Evolutionary conservation across 2,888 invertebrate genomes (phyloP).

Genomic region (Andrena dorsata): DNA sequence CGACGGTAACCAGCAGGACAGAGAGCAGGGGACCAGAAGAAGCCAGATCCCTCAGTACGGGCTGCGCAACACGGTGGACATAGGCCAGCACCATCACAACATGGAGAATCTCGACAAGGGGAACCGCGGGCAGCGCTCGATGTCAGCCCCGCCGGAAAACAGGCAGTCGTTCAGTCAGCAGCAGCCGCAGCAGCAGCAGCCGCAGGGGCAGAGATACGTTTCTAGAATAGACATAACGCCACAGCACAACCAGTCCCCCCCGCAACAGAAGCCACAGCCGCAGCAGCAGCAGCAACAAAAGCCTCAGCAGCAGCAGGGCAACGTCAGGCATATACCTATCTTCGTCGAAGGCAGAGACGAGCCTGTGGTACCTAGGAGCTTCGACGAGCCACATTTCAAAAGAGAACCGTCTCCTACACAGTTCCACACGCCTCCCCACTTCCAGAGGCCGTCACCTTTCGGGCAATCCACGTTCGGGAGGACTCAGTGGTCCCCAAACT

Average conservation of each 20-base stretch:
- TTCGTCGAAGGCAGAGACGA: constrained; percentile 94
- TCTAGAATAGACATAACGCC: constrained; percentile 81
- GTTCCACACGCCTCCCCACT: constrained; percentile 71
- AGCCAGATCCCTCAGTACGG: constrained; percentile 88
- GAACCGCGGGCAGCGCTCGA: constrained; percentile 89
- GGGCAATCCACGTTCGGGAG: constrained; percentile 85
- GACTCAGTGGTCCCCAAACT: constrained; percentile 85
- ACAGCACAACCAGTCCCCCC: constrained; percentile 82
- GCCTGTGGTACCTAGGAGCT: constrained; percentile 90
- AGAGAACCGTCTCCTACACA: constrained; percentile 62
- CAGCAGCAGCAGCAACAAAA: no score
- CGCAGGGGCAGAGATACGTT: constrained; percentile 78
- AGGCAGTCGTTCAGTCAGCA: constrained; percentile 78
- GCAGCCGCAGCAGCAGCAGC: constrained; percentile 60
- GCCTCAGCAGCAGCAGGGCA: constrained; percentile 80
- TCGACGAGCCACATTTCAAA: constrained; percentile 81
- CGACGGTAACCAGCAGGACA: constrained; percentile 53
- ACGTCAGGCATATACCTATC: constrained; percentile 94
- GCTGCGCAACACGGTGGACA: constrained; percentile 91
- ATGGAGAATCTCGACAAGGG: constrained; percentile 86
- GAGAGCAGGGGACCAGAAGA: constrained; percentile 66
- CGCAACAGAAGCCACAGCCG: constrained; percentile 67
- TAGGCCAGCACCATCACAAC: constrained; percentile 89
- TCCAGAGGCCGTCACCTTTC: constrained; percentile 83
- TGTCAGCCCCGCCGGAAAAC: constrained; percentile 92